Percentiles rank a stretch among this genome's conserved stretches.
These are phyloP conservation scores for Spodoptera exigua DNA, from an alignment of 2,888 invertebrate species.

Conservation along the genomic window DNA sequence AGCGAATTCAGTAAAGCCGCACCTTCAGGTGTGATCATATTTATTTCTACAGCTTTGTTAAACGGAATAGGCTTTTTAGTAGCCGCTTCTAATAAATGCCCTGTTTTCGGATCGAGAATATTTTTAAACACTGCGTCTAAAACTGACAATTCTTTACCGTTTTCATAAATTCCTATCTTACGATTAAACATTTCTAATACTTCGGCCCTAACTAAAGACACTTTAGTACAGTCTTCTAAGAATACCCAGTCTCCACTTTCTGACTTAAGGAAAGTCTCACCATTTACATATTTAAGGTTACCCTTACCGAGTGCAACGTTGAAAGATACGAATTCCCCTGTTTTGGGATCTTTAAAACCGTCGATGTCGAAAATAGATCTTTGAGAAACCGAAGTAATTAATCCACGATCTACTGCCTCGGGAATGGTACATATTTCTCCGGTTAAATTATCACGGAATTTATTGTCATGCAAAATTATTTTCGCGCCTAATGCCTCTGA, in stretches of 20 bases:
- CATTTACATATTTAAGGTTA: constrained; percentile 92
- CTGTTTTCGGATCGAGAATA: constrained; percentile 96
- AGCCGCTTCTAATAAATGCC: constrained; percentile 94
- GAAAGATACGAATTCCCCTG: constrained; percentile 94
- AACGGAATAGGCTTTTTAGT: constrained; percentile 93
- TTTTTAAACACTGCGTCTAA: constrained; percentile 96
- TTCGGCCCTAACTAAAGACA: constrained; percentile 94
- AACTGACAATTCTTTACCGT: constrained; percentile 94
- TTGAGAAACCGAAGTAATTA: constrained; percentile 95
- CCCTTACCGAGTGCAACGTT: constrained; percentile 94
- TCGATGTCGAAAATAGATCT: constrained; percentile 97
- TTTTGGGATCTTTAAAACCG: constrained; percentile 95
- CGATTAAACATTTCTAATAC: constrained; percentile 95
- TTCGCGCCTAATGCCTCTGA: constrained; percentile 95
- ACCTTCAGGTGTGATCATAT: constrained; percentile 95
- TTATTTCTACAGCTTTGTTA: constrained; percentile 95
- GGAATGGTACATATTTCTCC: constrained; percentile 93
- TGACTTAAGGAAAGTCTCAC: constrained; percentile 92
- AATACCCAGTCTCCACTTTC: constrained; percentile 93
- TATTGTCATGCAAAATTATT: constrained; percentile 92
- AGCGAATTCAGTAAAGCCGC: constrained; percentile 95
- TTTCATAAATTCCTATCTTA: constrained; percentile 94
- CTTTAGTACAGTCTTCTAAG: constrained; percentile 94
- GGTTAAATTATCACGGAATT: constrained; percentile 93
- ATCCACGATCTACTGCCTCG: constrained; percentile 96